Evolutionary conservation across 2,888 invertebrate genomes (phyloP).

Genomic region (Scaptomyza caliginosa): DNA sequence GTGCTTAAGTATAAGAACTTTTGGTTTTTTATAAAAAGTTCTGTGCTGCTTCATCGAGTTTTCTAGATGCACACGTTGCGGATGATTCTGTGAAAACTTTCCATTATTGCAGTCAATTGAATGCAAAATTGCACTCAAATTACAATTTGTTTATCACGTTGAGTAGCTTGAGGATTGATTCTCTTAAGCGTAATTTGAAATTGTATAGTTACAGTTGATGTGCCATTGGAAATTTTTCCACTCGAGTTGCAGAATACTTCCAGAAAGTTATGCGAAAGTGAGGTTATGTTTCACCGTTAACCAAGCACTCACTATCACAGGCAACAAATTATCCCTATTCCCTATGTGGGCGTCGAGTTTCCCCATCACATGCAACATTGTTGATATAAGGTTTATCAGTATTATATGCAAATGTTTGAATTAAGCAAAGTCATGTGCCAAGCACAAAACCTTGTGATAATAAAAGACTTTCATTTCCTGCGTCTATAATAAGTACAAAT

Average conservation of each 20-base stretch:
- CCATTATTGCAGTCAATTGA: slow-evolving; percentile 66
- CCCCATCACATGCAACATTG: slow-evolving; percentile 42
- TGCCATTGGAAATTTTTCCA: slow-evolving; percentile 33
- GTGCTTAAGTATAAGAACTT: slow-evolving; percentile 16
- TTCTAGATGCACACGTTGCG: slow-evolving; percentile 38
- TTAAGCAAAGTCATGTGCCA: slow-evolving; percentile 29
- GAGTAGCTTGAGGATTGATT: neutral
- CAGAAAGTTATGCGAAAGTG: no score
- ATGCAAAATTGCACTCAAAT: slow-evolving; percentile 49
- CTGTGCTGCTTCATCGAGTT: slow-evolving; percentile 30
- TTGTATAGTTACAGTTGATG: slow-evolving; percentile 31
- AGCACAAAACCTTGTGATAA: slow-evolving; percentile 1
- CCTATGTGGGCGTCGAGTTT: slow-evolving; percentile 62
- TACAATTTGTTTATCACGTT: slow-evolving; percentile 54
- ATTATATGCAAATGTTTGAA: slow-evolving; percentile 5
- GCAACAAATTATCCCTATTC: neutral
- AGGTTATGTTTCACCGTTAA: neutral
- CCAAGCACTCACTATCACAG: neutral
- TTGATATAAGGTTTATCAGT: slow-evolving; percentile 10
- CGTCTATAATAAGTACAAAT: neutral
- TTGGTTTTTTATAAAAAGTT: slow-evolving; percentile 12
- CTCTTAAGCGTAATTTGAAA: neutral
- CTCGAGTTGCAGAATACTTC: neutral
- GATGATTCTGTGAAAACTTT: slow-evolving; percentile 57
- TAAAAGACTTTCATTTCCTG: slow-evolving; percentile 31